Evolutionary conservation across 2,113 vertebrate genomes (phyloP), one percentile per base, ranked within the genome.

Genomic region (Scomber scombrus): DNA sequence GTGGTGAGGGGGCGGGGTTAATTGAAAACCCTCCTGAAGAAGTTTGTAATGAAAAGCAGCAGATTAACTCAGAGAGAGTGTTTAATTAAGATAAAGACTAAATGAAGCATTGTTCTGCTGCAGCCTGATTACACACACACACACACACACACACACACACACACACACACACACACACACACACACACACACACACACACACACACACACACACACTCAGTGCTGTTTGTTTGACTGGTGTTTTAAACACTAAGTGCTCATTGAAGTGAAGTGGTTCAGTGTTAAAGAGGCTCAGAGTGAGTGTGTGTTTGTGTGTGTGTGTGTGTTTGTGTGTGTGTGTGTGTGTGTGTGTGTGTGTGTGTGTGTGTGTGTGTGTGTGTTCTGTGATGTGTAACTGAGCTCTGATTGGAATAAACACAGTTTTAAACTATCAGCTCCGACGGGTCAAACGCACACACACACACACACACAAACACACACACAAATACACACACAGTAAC

Each of bases 71-170:
- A 65, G 70, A 65, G 70, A 69, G 83, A n/a, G 75, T 82, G 86
- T 89, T 91, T 89, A 91, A 91, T 91, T 91, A 91, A 91, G 89
- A 91, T 91, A 91, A 91, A 87, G 85, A 71, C 75, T 83, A 68
- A 88, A 83, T 63, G 73, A 86, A 81, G 84, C 82, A 78, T 81
- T 78, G 88, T 88, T 85, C 82, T 82, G 76, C 67, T 26, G 18
- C 72, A 9, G 66, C 23, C 51, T 66, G 72, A 84, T 62, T 66
- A 82, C 26, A 74, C 64, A 58, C 58, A 67, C 77, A 73, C 72
- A 60, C 61, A 60, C 70, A 74, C 43, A 21, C 54, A 72, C 75
- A 60, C 58, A 7, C 56, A 29, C 40, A 67, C 62, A 68, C 71
- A 67, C 62, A 31, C 31, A 65, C 54, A 23, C 21, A 47, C 55